Percentiles rank a stretch among this genome's conserved stretches.
phyloP scores from a whole-genome alignment of 2,888 invertebrate genomes.

The Listrodromus nycthemerus region DNA sequence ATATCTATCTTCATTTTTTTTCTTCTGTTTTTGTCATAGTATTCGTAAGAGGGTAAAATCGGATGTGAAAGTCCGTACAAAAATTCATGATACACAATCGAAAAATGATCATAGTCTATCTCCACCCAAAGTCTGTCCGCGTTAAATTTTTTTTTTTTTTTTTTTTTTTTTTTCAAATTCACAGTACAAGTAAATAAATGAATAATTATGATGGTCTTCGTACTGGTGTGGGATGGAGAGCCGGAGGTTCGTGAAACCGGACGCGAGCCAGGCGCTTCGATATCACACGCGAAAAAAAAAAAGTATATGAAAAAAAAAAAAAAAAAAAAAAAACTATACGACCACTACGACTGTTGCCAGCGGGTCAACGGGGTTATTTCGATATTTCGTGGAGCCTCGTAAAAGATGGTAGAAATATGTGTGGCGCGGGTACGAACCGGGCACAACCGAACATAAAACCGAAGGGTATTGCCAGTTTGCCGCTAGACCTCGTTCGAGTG shows the following conservation, averaged over 20 bases:
- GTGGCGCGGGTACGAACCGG: background rate
- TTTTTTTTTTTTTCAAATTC: too few species aligned
- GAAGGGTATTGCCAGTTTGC: background rate
- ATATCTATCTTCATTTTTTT: background rate
- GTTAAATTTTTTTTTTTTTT: too few species aligned
- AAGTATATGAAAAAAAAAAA: background rate
- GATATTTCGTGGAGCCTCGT: slow-evolving; percentile 5
- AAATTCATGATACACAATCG: too few species aligned
- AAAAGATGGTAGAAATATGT: background rate
- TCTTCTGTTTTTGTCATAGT: background rate
- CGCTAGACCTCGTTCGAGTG: background rate
- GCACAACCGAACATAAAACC: background rate
- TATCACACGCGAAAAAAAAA: background rate
- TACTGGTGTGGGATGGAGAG: too few species aligned
- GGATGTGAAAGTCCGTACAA: too few species aligned
- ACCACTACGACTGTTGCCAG: background rate
- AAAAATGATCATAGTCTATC: too few species aligned
- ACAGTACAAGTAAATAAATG: too few species aligned
- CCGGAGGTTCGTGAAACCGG: background rate
- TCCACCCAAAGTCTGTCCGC: too few species aligned
- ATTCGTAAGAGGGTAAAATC: too few species aligned
- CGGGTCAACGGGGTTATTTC: slow-evolving; percentile 4
- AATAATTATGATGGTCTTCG: too few species aligned
- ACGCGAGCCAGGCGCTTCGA: too few species aligned
- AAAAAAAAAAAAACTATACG: slow-evolving; percentile 2